phyloP scores from a whole-genome alignment of 1,140 invertebrate genomes.

The Wiebesia pumilae region DNA sequence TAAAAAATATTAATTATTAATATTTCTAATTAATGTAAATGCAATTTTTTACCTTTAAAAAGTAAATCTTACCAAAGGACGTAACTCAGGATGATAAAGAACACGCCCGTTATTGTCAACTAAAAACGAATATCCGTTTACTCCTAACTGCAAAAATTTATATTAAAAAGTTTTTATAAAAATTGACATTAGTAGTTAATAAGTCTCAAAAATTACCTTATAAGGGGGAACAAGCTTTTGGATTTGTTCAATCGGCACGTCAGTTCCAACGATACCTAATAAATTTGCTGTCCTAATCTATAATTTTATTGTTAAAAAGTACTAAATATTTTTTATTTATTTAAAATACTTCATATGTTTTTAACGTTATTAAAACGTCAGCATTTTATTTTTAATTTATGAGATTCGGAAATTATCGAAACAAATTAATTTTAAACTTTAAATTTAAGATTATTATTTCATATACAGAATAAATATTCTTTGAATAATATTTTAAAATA shows the following conservation, averaged over 20 bases:
- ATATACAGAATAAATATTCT: no score
- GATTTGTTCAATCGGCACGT: slow-evolving; percentile 94
- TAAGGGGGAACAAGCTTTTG: slow-evolving; percentile 93
- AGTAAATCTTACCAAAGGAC: slow-evolving; percentile 84
- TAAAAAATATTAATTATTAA: background rate
- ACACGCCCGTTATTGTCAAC: slow-evolving; percentile 98
- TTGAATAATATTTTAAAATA: no score
- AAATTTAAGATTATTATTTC: no score
- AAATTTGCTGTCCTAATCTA: slow-evolving; percentile 89
- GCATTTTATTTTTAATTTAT: no score
- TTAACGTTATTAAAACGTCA: no score
- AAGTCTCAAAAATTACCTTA: slow-evolving; percentile 79
- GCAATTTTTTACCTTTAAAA: background rate
- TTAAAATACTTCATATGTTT: no score
- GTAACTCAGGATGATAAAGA: slow-evolving; percentile 97
- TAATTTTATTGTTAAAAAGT: background rate
- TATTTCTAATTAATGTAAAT: background rate
- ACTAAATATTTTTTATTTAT: background rate
- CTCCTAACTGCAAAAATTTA: slow-evolving; percentile 83
- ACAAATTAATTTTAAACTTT: no score
- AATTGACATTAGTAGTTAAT: background rate
- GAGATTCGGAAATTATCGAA: no score
- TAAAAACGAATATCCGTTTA: slow-evolving; percentile 97
- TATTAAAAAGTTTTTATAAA: background rate
- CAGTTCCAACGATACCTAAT: slow-evolving; percentile 94